Evolutionary conservation across 1,140 invertebrate genomes (phyloP), one percentile per base, ranked within the genome.

Genomic region (Ceratina japonica): DNA sequence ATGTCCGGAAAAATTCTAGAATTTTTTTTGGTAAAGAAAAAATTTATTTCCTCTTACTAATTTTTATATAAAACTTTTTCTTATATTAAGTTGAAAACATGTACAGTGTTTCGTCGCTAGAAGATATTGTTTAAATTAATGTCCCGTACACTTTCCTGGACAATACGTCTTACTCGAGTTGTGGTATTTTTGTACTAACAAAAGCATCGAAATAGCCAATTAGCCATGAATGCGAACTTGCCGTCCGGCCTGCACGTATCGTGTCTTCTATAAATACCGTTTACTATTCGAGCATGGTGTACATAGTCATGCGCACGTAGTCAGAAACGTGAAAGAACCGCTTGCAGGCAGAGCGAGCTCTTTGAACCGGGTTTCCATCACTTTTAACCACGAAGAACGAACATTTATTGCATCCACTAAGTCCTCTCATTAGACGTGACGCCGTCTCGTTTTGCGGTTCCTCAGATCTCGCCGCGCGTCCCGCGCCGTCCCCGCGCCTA

Each of bases 341-440:
- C 27, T 61, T 75, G 52, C 37, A 66, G 44, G 22, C 56, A 65
- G 24, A 18, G 37, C 37, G 0, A n/a, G 24, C 64, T 75, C 78
- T 80, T 75, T 80, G 64, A 80, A 75, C 63, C 75, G 8, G 15
- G 20, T 20, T 51, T 61, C 44, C 44, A 54, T 80, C 78, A 68
- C n/a, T 75, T 62, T 75, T 13, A 59, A 5, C 78, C n/a, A 54
- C 44, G 31, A 63, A 18, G 59, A 27, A 27, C 58, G 31, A 31
- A n/a, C 79, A 65, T 81, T 81, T 81, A 81, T 81, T 70, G 75
- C 66, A 51, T 70, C 75, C 18, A 62, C 54, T 64, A 59, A 37
- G 66, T 72, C 51, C 44, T 27, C 66, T 81, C 68, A 75, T 80
- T 80, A 80, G 18, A 63, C 7, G 20, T 22, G n/a, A 44, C 10